Conservation (phyloP, 2,113 vertebrate genomes). For the Circaetus gallicus region DNA sequence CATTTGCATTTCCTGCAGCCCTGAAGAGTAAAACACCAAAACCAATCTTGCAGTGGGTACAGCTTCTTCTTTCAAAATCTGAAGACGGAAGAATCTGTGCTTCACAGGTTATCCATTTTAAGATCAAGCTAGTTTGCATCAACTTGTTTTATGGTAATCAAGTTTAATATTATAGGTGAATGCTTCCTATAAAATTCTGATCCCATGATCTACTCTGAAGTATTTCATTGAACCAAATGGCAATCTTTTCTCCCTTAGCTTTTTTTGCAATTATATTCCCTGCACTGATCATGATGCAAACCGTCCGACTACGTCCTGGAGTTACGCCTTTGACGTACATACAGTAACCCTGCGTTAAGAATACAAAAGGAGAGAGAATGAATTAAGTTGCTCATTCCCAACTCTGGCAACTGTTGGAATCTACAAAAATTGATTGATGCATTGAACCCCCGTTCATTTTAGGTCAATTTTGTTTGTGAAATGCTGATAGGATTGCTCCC, state of each 20-base stretch:
- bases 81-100: neutral
- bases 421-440: neutral
- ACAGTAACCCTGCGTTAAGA: neutral
- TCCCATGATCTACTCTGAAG: neutral
- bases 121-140: neutral
- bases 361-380: neutral
- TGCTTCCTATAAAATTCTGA: neutral
- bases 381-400: neutral
- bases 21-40: neutral
- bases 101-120: neutral
- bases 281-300: neutral
- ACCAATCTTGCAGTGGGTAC: neutral
- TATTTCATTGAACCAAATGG: neutral
- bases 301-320: neutral
- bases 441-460: neutral
- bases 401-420: neutral
- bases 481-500: neutral
- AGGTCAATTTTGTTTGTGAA: neutral
- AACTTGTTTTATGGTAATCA: neutral
- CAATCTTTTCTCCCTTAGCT: neutral
- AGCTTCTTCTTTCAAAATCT: neutral
- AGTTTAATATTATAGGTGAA: neutral
- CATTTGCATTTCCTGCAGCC: neutral
- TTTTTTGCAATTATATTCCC: neutral
- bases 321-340: neutral